Conservation (phyloP, 2,797 vertebrate species). For the Pygocentrus nattereri region DNA sequence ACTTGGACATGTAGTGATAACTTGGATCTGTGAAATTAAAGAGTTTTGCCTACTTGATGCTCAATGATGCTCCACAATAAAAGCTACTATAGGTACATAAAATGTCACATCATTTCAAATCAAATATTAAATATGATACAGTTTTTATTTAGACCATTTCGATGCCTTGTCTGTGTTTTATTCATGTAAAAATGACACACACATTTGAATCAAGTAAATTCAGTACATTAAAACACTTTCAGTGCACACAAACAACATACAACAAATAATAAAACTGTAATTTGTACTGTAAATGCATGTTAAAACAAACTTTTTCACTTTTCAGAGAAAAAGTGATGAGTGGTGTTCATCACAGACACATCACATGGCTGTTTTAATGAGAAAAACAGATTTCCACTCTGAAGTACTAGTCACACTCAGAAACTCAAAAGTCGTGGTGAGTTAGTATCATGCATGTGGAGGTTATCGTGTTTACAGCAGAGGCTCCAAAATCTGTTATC, state of each 20-base stretch:
- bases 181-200: neutral
- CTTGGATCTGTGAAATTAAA: no score
- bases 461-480: conserved; percentile 42
- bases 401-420: conserved; percentile 1
- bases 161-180: neutral
- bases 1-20: no score
- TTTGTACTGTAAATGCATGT: conserved; percentile 10
- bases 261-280: conserved; percentile 22
- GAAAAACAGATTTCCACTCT: neutral
- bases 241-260: neutral
- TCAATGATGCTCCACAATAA: no score
- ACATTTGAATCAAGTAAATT: neutral
- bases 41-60: no score
- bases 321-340: conserved; percentile 10
- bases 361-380: neutral
- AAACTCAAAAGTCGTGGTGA: conserved; percentile 26
- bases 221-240: neutral
- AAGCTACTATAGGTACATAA: no score
- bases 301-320: neutral
- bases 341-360: conserved; percentile 19
- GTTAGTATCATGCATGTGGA: conserved; percentile 54
- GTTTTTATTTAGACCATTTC: no score
- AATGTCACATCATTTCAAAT: no score
- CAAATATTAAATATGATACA: no score
- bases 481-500: conserved; percentile 22